A percentile compares a stretch with the other conserved stretches of the same genome.
Evolutionary conservation across 2,113 vertebrate genomes (phyloP).

Genomic region (Epinephelus moara): DNA sequence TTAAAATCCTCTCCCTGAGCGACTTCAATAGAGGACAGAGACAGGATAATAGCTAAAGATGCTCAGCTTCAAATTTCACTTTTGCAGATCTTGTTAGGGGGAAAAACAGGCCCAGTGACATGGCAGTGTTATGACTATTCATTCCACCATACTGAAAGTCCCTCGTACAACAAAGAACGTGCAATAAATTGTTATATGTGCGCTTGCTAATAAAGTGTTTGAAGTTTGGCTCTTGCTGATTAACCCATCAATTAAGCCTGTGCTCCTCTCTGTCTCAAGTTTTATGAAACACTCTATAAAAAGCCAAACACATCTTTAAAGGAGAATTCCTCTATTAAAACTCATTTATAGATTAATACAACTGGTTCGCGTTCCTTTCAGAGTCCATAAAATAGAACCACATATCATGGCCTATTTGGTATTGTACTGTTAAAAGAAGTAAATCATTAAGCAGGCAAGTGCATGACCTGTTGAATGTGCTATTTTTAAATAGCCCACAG

Average conservation of each 20-base stretch:
- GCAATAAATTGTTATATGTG: constrained; percentile 51
- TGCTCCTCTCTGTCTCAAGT: constrained; percentile 47
- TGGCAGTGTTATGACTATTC: constrained; percentile 29
- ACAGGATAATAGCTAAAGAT: constrained; percentile 48
- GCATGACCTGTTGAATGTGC: constrained; percentile 51
- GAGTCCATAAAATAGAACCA: constrained; percentile 56
- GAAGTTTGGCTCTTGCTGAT: constrained; percentile 64
- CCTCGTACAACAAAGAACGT: constrained; percentile 48
- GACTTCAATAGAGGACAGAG: constrained; percentile 33
- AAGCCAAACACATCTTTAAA: constrained; percentile 63
- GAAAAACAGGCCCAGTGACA: constrained; percentile 9
- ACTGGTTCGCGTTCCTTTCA: constrained; percentile 50
- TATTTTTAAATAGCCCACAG: constrained; percentile 43
- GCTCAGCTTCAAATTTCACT: constrained; percentile 34
- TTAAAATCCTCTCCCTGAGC: constrained; percentile 41
- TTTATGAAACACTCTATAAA: constrained; percentile 78
- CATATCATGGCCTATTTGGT: constrained; percentile 61
- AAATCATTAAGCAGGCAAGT: constrained; percentile 49
- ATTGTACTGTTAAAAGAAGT: constrained; percentile 51
- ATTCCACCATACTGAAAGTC: constrained; percentile 46
- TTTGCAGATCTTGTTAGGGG: constrained; percentile 44
- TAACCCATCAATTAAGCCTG: constrained; percentile 62
- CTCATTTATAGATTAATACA: constrained; percentile 59
- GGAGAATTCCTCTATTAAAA: constrained; percentile 64
- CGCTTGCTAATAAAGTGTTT: constrained; percentile 57